Base-by-base conservation (phyloP, 2,888 invertebrate genomes). In the Vanessa cardui region DNA sequence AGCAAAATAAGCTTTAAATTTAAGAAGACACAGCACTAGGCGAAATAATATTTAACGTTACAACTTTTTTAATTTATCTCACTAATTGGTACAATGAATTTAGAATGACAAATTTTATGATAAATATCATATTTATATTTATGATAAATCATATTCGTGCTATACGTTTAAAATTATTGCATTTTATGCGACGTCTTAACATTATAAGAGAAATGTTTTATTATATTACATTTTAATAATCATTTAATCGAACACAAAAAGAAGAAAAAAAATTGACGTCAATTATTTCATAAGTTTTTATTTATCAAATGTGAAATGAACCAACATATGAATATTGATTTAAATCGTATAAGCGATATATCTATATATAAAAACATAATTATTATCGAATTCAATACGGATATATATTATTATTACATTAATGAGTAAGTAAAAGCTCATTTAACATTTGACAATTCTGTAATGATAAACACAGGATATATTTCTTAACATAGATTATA, bases 151-250 rank as follows among this genome's bases (percentile, higher is more conserved):
- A 77, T 74, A 70, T 72, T 76, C 77, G 87, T 87, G 87, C 86
- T 87, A 76, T 78, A 78, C 73, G 77, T 78, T 74, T 74, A 77
- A 76, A 73, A 76, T 83, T 83, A 85, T 86, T 88, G 90, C 90
- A 89, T 89, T 87, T 85, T 70, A 89, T 89, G 88, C 54, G 47
- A 44, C 26, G 46, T 33, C 33, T 9, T 20, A 60, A 50, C 31
- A 20, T 65, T 54, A 56, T 52, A 21, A 46, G 26, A 59, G 9
- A n/a, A 18, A 59, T 46, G 18, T 18, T 33, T 18, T 33, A 12
- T 12, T 39, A 39, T 39, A 7, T 39, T 9, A 39, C 8, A 56
- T 56, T 18, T 33, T n/a, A 31, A 15, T 18, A 18, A 54, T 7
- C 31, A 16, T 16, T 54, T 31, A 31, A 54, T 26, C 16, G 16